These are phyloP conservation scores for Ophiodon elongatus DNA, from an alignment of 2,113 vertebrate species.

Conservation along the genomic window DNA sequence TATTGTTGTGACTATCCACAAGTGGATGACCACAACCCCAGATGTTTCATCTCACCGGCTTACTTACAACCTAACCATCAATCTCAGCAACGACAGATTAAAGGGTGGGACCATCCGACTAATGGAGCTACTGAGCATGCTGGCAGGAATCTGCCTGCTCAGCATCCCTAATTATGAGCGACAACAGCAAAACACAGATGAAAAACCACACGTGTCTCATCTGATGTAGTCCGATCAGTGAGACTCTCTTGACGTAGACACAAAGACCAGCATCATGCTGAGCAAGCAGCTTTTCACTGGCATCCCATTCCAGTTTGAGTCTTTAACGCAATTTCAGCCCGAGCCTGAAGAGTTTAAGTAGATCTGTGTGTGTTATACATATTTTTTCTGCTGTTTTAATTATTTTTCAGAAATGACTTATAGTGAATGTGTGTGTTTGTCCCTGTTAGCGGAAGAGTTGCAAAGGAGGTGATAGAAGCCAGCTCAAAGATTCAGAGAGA, in stretches of 20 bases:
- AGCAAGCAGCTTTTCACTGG: not conserved
- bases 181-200: conserved; percentile 5
- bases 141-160: conserved; percentile 25
- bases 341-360: not conserved
- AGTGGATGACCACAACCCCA: not conserved
- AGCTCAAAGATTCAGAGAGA: conserved; percentile 98
- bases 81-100: conserved; percentile 41
- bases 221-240: not conserved
- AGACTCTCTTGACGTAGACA: not conserved
- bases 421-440: conserved; percentile 31
- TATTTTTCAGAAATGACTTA: not conserved
- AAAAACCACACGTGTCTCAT: not conserved
- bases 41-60: conserved; percentile 31
- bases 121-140: conserved; percentile 34
- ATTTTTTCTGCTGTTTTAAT: not conserved
- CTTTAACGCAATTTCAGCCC: not conserved
- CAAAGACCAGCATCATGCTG: not conserved
- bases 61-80: conserved; percentile 46
- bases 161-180: conserved; percentile 10
- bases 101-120: conserved; percentile 40
- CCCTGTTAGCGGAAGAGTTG: conserved; percentile 91
- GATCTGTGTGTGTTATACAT: not conserved
- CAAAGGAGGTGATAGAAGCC: conserved; percentile 98
- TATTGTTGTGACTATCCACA: not conserved
- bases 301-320: not conserved